Conservation (phyloP, 2,797 vertebrate genomes). For the Allobates femoralis region DNA sequence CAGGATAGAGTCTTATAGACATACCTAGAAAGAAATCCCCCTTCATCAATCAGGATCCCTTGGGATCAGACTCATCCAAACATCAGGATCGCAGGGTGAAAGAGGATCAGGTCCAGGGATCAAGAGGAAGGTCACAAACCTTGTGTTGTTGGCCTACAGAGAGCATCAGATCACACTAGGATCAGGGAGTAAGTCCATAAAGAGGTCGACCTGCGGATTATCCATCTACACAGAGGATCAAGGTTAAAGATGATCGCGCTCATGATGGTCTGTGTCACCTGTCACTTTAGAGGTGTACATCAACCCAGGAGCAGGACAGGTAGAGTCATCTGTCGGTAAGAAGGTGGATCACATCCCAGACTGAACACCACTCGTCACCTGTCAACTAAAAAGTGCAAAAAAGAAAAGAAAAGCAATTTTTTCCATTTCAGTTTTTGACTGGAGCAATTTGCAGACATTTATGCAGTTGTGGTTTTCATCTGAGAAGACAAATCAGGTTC, state of each 20-base stretch:
- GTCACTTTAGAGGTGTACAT: slow-evolving; percentile 14
- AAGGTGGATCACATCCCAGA: background rate
- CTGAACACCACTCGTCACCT: background rate
- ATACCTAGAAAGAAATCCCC: no score
- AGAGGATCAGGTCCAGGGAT: no score
- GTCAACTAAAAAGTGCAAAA: background rate
- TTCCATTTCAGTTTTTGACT: background rate
- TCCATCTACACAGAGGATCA: background rate
- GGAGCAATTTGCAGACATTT: slow-evolving; percentile 2
- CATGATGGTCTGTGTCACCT: slow-evolving; percentile 18
- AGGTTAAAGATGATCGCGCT: background rate
- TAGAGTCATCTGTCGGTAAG: slow-evolving; percentile 3
- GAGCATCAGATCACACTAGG: background rate
- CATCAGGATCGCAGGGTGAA: no score
- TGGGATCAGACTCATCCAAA: no score
- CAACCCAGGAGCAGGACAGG: background rate
- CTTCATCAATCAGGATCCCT: no score
- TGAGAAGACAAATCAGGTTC: background rate
- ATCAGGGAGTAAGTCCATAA: no score
- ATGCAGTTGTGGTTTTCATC: background rate
- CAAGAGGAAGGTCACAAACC: background rate
- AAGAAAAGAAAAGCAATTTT: background rate
- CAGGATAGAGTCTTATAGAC: no score
- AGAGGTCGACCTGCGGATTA: background rate
- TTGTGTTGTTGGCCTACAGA: no score